Percentiles rank a stretch among this genome's conserved stretches.
phyloP scores from a whole-genome alignment of 2,113 vertebrate species.

The Odobenus rosmarus region DNA sequence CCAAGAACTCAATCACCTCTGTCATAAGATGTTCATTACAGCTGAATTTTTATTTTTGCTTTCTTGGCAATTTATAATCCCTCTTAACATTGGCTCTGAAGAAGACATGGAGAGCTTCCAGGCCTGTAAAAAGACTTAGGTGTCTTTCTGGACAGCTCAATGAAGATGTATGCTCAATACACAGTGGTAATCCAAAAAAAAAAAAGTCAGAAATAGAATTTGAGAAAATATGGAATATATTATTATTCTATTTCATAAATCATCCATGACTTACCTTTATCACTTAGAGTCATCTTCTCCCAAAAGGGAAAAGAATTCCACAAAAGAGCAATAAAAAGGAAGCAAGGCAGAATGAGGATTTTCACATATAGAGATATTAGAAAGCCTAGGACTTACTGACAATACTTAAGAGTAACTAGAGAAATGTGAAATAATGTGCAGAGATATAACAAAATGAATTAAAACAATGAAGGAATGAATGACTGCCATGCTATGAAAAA shows the following conservation, averaged over 20 bases:
- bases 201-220: background rate
- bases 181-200: conserved; percentile 7
- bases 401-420: background rate
- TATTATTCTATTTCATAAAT: conserved; percentile 61
- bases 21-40: conserved; percentile 77
- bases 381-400: background rate
- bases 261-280: conserved; percentile 54
- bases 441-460: background rate
- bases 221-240: background rate
- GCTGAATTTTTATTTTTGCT: conserved; percentile 75
- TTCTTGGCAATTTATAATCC: conserved; percentile 64
- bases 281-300: conserved; percentile 60
- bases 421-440: background rate
- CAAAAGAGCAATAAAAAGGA: conserved; percentile 72
- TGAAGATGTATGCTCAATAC: conserved; percentile 3
- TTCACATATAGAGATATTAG: background rate
- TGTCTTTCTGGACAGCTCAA: conserved; percentile 54
- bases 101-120: conserved; percentile 67
- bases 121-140: conserved; percentile 64
- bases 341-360: conserved; percentile 47
- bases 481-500: background rate
- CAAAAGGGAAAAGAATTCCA: conserved; percentile 72
- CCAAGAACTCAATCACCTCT: conserved; percentile 82
- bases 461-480: background rate
- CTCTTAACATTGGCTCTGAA: conserved; percentile 55